Evolutionary conservation across 2,888 invertebrate species (phyloP).

Genomic region (Parasteatoda lunata): DNA sequence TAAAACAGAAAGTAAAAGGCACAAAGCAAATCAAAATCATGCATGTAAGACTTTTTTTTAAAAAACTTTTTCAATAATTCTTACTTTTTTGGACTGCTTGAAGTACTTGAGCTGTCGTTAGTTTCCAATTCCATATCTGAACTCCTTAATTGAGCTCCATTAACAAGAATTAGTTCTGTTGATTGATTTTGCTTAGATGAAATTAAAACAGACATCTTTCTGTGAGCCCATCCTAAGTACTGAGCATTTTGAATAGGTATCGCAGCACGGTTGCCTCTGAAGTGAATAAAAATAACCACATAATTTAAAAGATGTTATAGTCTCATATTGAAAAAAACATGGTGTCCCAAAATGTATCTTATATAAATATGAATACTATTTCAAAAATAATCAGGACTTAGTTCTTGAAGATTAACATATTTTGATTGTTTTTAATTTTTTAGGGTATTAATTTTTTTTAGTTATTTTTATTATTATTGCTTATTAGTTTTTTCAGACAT

Average conservation of each 20-base stretch:
- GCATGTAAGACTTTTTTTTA: too few species aligned
- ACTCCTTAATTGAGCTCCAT: constrained; percentile 70
- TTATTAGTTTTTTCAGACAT: too few species aligned
- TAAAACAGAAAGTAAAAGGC: too few species aligned
- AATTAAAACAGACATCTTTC: constrained; percentile 74
- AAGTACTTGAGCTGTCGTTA: not conserved
- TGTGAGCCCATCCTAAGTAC: constrained; percentile 76
- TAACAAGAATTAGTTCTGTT: constrained; percentile 73
- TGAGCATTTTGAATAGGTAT: constrained; percentile 75
- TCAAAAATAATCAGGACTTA: not conserved
- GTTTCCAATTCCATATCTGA: constrained; percentile 22
- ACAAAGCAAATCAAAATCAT: too few species aligned
- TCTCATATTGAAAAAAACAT: constrained; percentile 1
- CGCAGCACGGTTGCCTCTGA: constrained; percentile 72
- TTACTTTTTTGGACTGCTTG: constrained; percentile 3
- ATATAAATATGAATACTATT: not conserved
- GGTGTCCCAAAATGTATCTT: not conserved
- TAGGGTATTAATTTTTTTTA: too few species aligned
- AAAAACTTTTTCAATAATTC: not conserved
- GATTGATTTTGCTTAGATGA: constrained; percentile 71
- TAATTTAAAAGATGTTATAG: constrained; percentile 72
- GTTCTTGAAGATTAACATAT: too few species aligned
- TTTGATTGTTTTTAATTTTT: too few species aligned
- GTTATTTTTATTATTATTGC: too few species aligned
- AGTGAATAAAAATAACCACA: constrained; percentile 72